Percentiles rank a stretch among this genome's conserved stretches.
phyloP scores from a whole-genome alignment of 2,888 invertebrate genomes.

The Cheilosia scutellata region DNA sequence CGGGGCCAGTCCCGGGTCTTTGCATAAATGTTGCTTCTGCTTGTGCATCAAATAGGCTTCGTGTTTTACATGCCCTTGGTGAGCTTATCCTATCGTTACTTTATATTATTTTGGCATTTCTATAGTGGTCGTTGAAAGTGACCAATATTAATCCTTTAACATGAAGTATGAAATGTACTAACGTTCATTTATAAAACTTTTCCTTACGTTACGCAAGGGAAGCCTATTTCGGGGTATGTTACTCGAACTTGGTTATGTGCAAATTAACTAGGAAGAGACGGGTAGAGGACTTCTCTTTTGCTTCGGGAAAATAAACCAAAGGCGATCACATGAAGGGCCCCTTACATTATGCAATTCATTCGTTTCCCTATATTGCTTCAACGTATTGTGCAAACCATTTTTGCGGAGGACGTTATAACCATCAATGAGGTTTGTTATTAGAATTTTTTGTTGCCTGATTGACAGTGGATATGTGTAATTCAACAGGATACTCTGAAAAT shows the following conservation, averaged over 20 bases:
- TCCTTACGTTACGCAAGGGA: neutral
- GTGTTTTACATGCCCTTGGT: constrained; percentile 44
- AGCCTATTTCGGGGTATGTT: neutral
- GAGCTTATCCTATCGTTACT: constrained; percentile 32
- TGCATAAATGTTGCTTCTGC: constrained; percentile 13
- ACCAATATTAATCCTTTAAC: constrained; percentile 7
- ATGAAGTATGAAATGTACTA: neutral
- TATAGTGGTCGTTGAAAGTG: constrained; percentile 1
- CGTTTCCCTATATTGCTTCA: too few species aligned
- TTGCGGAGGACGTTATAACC: too few species aligned
- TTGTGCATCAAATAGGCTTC: constrained; percentile 52
- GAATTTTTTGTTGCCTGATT: too few species aligned
- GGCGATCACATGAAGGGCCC: too few species aligned
- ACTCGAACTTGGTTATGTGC: neutral
- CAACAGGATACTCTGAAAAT: too few species aligned
- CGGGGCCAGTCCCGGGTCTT: constrained; percentile 1
- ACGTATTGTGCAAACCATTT: too few species aligned
- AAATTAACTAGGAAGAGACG: neutral
- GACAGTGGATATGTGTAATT: too few species aligned
- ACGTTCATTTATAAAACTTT: neutral
- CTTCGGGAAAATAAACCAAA: too few species aligned
- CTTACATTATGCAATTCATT: too few species aligned
- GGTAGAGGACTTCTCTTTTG: neutral
- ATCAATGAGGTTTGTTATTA: too few species aligned
- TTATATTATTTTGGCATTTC: neutral